These are phyloP conservation scores for Orycteropus afer DNA, from an alignment of 2,113 vertebrate species.

Conservation along the genomic window DNA sequence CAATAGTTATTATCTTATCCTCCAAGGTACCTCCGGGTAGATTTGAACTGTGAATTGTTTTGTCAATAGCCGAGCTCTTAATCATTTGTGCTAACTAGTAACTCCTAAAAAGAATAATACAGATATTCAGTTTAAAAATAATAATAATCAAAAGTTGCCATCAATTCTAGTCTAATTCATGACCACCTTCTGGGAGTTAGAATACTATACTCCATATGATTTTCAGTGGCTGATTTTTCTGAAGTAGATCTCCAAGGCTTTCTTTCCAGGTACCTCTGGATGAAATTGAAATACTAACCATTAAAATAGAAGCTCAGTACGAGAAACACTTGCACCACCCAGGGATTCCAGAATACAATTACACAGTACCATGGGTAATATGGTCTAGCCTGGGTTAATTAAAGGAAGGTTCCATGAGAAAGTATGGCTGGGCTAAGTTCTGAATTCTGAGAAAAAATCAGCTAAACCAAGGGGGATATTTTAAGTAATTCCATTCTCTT, in stretches of 20 bases:
- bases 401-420: background rate
- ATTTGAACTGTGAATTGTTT: background rate
- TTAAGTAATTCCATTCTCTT: background rate
- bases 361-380: background rate
- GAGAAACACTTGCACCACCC: background rate
- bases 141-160: no score
- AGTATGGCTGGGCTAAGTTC: background rate
- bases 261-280: no score
- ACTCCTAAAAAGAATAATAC: background rate
- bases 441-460: constrained; percentile 1
- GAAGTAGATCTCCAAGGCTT: no score
- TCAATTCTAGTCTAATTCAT: background rate
- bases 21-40: background rate
- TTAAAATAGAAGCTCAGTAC: background rate
- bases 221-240: background rate
- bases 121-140: background rate
- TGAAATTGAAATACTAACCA: no score
- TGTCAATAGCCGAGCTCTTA: background rate
- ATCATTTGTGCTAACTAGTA: background rate
- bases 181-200: background rate
- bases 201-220: background rate
- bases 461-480: background rate
- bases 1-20: background rate
- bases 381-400: background rate
- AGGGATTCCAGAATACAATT: background rate